Evolutionary conservation across 2,888 invertebrate species (phyloP).

Genomic region (Pseudeuparius sepicola): DNA sequence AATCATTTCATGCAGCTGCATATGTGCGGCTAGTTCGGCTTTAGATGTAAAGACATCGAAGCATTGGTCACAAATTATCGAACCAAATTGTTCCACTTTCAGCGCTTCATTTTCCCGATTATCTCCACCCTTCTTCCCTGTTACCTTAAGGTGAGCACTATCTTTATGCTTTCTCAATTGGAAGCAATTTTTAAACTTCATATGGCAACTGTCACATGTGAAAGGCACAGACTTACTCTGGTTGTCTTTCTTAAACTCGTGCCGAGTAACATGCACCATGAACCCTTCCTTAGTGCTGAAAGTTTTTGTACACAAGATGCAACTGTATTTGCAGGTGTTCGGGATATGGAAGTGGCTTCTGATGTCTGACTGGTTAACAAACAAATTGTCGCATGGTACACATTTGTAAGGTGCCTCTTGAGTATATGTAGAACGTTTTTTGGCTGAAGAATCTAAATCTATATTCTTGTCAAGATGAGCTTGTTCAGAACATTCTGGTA

Average conservation of each 20-base stretch:
- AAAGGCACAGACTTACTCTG: too few relatives aligned
- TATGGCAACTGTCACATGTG: slow-evolving; percentile 20
- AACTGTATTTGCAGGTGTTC: slow-evolving; percentile 24
- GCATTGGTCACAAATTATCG: slow-evolving; percentile 26
- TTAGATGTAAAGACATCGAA: slow-evolving; percentile 27
- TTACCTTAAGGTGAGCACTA: not conserved
- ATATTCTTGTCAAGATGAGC: not conserved
- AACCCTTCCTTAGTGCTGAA: slow-evolving; percentile 25
- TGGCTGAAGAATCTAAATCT: slow-evolving; percentile 9
- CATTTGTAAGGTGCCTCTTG: slow-evolving; percentile 21
- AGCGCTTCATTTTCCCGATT: too few relatives aligned
- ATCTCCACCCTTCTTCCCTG: too few relatives aligned
- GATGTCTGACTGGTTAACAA: slow-evolving; percentile 21
- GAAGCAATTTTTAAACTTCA: slow-evolving; percentile 24
- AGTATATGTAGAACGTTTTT: too few relatives aligned
- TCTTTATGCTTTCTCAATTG: slow-evolving; percentile 24
- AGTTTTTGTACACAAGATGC: slow-evolving; percentile 21
- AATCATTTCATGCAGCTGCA: slow-evolving; percentile 21
- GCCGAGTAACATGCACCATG: slow-evolving; percentile 25
- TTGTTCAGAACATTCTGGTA: too few relatives aligned
- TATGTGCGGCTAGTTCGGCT: slow-evolving; percentile 25
- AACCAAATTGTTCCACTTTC: too few relatives aligned
- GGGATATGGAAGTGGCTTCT: slow-evolving; percentile 18
- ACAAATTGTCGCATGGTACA: slow-evolving; percentile 22
- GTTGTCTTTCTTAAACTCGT: slow-evolving; percentile 18